Conservation (phyloP, 2,113 vertebrate species). For the Clarias magur region DNA sequence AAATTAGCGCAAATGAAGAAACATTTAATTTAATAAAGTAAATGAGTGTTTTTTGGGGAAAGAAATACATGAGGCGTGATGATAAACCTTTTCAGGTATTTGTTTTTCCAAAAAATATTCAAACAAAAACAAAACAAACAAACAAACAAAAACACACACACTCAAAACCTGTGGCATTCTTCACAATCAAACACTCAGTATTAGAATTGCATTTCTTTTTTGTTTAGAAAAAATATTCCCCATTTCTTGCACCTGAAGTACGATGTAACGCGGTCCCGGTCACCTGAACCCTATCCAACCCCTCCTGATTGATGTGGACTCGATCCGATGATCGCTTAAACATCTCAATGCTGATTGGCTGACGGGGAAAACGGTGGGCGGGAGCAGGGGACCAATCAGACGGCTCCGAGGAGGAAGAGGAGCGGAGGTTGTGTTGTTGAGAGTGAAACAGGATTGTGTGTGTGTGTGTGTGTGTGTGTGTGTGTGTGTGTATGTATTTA, state of each 20-base stretch:
- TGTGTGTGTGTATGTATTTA: not conserved
- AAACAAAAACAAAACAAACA: too few relatives aligned
- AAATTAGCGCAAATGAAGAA: not conserved
- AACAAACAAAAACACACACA: too few relatives aligned
- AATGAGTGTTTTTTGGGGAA: too few relatives aligned
- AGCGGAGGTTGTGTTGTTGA: not conserved
- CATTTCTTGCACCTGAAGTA: not conserved
- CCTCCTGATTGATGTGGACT: slow-evolving; percentile 30
- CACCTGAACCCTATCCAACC: slow-evolving; percentile 15
- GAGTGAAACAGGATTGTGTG: not conserved
- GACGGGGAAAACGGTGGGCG: not conserved
- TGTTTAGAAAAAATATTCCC: not conserved
- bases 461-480: not conserved
- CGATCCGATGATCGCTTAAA: not conserved
- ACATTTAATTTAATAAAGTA: not conserved
- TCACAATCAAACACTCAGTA: not conserved
- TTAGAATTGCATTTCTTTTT: not conserved
- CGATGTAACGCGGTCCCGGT: not conserved
- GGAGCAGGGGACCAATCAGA: slow-evolving; percentile 19
- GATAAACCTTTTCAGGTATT: too few relatives aligned
- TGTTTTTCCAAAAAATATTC: too few relatives aligned
- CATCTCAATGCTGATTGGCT: slow-evolving; percentile 18
- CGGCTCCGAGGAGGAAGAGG: not conserved
- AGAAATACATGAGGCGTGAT: too few relatives aligned
- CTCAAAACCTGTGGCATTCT: not conserved